Evolutionary conservation across 2,797 vertebrate species (phyloP), one percentile per base, ranked within the genome.

Genomic region (Macropus fuliginosus): DNA sequence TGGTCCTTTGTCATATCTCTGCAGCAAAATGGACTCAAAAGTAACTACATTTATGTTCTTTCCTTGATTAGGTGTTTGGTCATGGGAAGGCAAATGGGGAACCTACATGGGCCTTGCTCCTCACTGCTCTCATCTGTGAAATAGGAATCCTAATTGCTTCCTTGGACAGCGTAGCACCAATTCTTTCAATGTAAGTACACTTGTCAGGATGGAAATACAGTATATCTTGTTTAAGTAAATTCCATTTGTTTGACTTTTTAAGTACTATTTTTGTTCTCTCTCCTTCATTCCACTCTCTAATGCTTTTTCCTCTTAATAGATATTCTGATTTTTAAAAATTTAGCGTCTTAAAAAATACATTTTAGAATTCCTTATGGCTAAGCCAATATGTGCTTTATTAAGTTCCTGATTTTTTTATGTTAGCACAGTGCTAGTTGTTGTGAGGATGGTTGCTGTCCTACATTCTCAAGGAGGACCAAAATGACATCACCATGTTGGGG

Each of bases 71-170:
- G 99, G 99, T 99, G 94, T 99, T 99, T n/a, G 99, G 99, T 94
- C 99, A 99, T 0, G 99, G 99, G 89, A 99, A 99, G 98, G 99
- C 99, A 62, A 99, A 99, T 0, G 99, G 99, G 87, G 99, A 99
- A 97, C 99, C 99, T 18, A 99, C 99, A 0, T 99, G 99, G 99
- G 99, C 99, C 93, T 98, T 99, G 98, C 98, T 99, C 57, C 98
- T 99, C 97, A 99, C 99, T 0, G 99, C 98, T 56, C 98, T 98
- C 57, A 99, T 99, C 98, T 99, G 99, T 96, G 99, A 99, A 98
- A 99, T 99, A 0, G 99, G 99, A 92, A 99, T 99, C 98, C 99
- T 99, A 97, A 99, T 99, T 14, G 99, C 99, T 92, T 99, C 99
- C 0, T 98, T 99, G 98, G 99, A 99, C 56, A 99, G 99, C 0